These are phyloP conservation scores for Ormia ochracea DNA, from an alignment of 2,888 invertebrate genomes.

Conservation along the genomic window DNA sequence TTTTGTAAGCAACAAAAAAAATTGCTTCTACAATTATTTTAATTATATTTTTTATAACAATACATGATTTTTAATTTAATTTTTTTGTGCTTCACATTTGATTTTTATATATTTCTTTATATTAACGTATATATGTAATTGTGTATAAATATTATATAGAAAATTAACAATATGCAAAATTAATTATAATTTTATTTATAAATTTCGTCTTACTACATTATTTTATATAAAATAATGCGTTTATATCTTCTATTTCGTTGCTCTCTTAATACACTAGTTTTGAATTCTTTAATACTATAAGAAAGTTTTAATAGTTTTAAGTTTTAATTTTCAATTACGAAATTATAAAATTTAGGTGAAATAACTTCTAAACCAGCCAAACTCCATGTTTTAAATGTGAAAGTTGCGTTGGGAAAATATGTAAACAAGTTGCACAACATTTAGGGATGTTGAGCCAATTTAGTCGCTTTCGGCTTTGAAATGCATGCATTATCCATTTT, in stretches of 20 bases:
- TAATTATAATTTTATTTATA: neutral
- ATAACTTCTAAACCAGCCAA: too few relatives aligned
- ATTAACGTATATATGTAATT: neutral
- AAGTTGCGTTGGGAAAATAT: too few relatives aligned
- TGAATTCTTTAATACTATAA: too few relatives aligned
- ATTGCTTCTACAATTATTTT: neutral
- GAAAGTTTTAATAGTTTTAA: too few relatives aligned
- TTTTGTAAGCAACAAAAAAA: neutral
- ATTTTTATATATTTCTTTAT: neutral
- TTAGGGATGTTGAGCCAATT: too few relatives aligned
- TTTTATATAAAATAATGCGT: neutral
- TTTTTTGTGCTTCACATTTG: neutral
- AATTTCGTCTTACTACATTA: neutral
- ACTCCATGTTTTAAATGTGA: too few relatives aligned
- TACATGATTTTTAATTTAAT: neutral
- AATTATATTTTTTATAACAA: neutral
- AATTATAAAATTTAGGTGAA: too few relatives aligned
- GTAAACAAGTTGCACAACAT: too few relatives aligned
- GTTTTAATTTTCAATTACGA: too few relatives aligned
- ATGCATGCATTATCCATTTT: too few relatives aligned
- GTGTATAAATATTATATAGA: neutral
- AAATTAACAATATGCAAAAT: slow-evolving; percentile 20
- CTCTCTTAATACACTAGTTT: slow-evolving; percentile 1
- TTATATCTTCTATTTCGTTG: slow-evolving; percentile 39
- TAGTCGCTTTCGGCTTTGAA: too few relatives aligned